A percentile compares a stretch with the other conserved stretches of the same genome.
Evolutionary conservation across 2,113 vertebrate species (phyloP).

Genomic region (Dicerorhinus sumatrensis): DNA sequence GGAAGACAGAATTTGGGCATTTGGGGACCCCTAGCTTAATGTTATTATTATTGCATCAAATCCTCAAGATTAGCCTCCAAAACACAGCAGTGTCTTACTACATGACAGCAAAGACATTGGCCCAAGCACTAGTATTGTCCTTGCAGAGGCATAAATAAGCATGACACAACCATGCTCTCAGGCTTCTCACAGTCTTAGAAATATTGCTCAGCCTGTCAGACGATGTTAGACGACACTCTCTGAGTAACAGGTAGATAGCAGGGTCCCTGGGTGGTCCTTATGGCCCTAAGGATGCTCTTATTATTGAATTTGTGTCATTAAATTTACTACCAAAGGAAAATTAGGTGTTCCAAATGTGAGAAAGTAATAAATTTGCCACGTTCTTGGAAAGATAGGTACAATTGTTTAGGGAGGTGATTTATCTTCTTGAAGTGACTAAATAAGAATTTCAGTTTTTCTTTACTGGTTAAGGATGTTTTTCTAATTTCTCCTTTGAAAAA

Average conservation of each 20-base stretch:
- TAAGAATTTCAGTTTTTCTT: background rate
- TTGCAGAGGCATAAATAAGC: background rate
- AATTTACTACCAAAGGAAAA: background rate
- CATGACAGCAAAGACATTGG: background rate
- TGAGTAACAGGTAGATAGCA: background rate
- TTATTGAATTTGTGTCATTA: background rate
- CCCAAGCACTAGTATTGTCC: background rate
- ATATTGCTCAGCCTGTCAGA: background rate
- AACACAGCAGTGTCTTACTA: background rate
- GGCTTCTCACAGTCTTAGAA: background rate
- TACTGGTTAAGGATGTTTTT: background rate
- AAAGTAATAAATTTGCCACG: background rate
- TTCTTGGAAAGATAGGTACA: background rate
- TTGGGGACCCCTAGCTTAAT: background rate
- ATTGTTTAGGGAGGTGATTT: background rate
- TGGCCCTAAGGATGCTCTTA: background rate
- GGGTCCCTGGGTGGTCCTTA: background rate
- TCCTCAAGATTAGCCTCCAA: background rate
- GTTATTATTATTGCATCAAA: background rate
- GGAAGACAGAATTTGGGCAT: background rate
- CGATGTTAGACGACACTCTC: background rate
- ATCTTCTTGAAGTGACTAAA: background rate
- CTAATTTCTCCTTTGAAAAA: background rate
- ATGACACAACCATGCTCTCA: background rate
- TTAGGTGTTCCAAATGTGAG: background rate